phyloP scores from a whole-genome alignment of 2,797 vertebrate genomes.

The Babyrousa celebensis region DNA sequence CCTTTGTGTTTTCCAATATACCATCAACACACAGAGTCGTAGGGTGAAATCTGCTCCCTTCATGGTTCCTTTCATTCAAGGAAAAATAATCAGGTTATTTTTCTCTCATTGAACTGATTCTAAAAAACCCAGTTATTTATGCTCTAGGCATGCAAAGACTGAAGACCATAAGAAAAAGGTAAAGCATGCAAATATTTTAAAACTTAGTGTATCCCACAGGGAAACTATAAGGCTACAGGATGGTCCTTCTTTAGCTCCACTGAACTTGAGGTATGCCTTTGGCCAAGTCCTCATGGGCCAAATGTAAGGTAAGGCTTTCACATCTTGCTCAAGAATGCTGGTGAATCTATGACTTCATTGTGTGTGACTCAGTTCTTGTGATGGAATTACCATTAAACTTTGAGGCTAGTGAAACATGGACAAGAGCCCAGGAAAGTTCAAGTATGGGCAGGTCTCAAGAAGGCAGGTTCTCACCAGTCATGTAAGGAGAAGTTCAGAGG shows the following conservation, averaged over 20 bases:
- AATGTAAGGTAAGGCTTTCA: conserved; percentile 27
- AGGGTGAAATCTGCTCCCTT: background rate
- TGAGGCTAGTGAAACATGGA: conserved; percentile 65
- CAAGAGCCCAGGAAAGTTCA: conserved; percentile 51
- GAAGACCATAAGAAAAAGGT: background rate
- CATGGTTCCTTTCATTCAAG: background rate
- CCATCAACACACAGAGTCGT: background rate
- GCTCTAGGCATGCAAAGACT: background rate
- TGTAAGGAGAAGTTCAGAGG: background rate
- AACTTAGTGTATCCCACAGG: background rate
- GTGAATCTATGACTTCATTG: conserved; percentile 47
- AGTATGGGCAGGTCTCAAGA: conserved; percentile 32
- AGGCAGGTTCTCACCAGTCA: conserved; percentile 52
- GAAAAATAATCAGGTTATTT: conserved; percentile 29
- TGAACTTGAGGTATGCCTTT: conserved; percentile 18
- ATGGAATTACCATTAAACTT: conserved; percentile 47
- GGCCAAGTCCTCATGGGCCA: conserved; percentile 41
- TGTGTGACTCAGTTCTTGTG: conserved; percentile 71
- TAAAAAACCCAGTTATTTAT: background rate
- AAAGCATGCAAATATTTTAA: conserved; percentile 12
- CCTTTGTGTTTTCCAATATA: conserved; percentile 10
- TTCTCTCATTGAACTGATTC: background rate
- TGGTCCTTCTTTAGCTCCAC: background rate
- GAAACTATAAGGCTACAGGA: background rate
- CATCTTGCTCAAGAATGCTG: conserved; percentile 72